Conservation (phyloP, 2,888 invertebrate species). For the Gerris lacustris region DNA sequence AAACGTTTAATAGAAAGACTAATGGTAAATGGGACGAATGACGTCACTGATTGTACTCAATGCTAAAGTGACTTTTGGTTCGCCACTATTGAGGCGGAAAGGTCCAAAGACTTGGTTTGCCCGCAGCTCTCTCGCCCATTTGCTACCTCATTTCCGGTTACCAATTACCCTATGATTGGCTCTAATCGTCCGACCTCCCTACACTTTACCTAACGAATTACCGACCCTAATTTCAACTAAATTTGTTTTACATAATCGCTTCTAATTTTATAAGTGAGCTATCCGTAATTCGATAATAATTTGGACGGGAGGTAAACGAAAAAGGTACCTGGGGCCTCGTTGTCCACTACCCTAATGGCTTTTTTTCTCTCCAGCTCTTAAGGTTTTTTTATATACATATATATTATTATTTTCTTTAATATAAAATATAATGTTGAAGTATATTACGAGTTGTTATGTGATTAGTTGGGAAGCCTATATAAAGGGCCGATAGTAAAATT, state of each 20-base stretch:
- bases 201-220: constrained; percentile 27
- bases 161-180: constrained; percentile 26
- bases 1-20: not conserved
- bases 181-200: constrained; percentile 21
- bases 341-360: not conserved
- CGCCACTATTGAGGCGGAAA: too few species aligned
- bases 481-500: too few species aligned
- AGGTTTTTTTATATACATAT: too few species aligned
- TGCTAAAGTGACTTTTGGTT: too few species aligned
- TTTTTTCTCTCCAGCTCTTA: too few species aligned
- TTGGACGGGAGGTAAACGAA: constrained; percentile 1
- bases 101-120: too few species aligned
- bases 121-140: constrained; percentile 15
- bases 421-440: too few species aligned
- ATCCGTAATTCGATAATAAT: constrained; percentile 28
- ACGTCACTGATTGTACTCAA: too few species aligned
- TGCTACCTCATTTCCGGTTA: constrained; percentile 27
- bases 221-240: constrained; percentile 21
- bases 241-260: constrained; percentile 28
- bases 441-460: too few species aligned
- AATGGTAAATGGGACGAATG: not conserved
- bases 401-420: too few species aligned
- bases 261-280: constrained; percentile 27
- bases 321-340: not conserved
- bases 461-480: too few species aligned